phyloP scores from a whole-genome alignment of 2,888 invertebrate genomes.

The Deilephila elpenor region DNA sequence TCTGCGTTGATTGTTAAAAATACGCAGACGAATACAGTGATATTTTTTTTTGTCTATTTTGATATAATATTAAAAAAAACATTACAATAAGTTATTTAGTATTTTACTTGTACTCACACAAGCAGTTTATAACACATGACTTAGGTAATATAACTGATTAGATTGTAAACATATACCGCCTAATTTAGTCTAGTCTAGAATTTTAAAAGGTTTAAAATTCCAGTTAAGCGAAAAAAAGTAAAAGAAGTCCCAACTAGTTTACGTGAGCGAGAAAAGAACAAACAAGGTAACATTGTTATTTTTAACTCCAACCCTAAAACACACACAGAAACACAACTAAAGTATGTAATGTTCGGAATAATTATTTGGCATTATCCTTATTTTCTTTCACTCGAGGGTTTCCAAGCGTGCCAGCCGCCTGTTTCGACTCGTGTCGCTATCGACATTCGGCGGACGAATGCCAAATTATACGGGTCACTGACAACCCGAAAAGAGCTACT shows the following conservation, averaged over 20 bases:
- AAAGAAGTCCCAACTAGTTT: not conserved
- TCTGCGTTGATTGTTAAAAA: too few relatives aligned
- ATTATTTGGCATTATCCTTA: not conserved
- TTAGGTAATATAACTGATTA: too few relatives aligned
- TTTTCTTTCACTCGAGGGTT: not conserved
- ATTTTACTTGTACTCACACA: too few relatives aligned
- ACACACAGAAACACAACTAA: not conserved
- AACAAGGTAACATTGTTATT: not conserved
- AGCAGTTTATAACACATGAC: too few relatives aligned
- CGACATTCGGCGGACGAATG: slow-evolving; percentile 51
- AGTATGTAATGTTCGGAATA: not conserved
- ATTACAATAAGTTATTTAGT: too few relatives aligned
- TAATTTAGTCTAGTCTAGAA: too few relatives aligned
- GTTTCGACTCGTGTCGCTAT: slow-evolving; percentile 48
- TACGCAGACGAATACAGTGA: too few relatives aligned
- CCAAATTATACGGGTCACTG: slow-evolving; percentile 53
- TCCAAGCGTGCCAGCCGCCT: not conserved
- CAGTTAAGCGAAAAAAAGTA: not conserved
- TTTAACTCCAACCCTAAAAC: not conserved
- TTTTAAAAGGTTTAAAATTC: too few relatives aligned
- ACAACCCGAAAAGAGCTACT: slow-evolving; percentile 46
- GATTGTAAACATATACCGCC: too few relatives aligned
- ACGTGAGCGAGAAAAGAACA: slow-evolving; percentile 2
- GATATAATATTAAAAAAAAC: too few relatives aligned
- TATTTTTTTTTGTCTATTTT: too few relatives aligned